These are phyloP conservation scores for Caenorhabditis zanzibari DNA, from an alignment of 2,888 invertebrate genomes.

Conservation along the genomic window DNA sequence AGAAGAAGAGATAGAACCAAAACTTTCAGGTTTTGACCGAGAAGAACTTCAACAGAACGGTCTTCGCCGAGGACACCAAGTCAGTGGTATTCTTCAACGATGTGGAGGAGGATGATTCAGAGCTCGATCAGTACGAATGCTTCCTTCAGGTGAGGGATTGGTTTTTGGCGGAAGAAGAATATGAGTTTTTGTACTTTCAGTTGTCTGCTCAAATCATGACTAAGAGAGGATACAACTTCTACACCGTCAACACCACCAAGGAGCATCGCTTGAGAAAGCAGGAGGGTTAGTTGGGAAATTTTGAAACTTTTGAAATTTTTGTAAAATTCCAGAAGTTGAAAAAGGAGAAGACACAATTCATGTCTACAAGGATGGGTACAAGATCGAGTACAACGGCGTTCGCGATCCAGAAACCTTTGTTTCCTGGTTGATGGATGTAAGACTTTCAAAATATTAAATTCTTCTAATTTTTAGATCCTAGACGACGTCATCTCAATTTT, in stretches of 20 bases:
- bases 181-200: conserved; percentile 65
- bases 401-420: conserved; percentile 83
- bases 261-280: conserved; percentile 81
- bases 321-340: conserved; percentile 78
- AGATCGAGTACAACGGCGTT: conserved; percentile 83
- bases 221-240: conserved; percentile 83
- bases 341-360: conserved; percentile 83
- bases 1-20: neutral
- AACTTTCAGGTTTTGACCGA: conserved; percentile 78
- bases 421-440: conserved; percentile 84
- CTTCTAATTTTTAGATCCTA: too few relatives aligned
- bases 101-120: conserved; percentile 83
- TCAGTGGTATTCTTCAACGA: conserved; percentile 83
- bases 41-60: conserved; percentile 83
- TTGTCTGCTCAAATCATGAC: conserved; percentile 84
- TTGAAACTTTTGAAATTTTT: neutral
- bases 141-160: conserved; percentile 80
- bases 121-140: conserved; percentile 83
- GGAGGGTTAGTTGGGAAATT: conserved; percentile 76
- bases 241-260: conserved; percentile 83
- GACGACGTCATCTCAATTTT: too few relatives aligned
- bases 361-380: conserved; percentile 83
- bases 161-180: too few relatives aligned
- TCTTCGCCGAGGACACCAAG: conserved; percentile 83
- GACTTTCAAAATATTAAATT: neutral